Base-by-base conservation (phyloP, 1,140 invertebrate species). In the Pogonus chalceus region DNA sequence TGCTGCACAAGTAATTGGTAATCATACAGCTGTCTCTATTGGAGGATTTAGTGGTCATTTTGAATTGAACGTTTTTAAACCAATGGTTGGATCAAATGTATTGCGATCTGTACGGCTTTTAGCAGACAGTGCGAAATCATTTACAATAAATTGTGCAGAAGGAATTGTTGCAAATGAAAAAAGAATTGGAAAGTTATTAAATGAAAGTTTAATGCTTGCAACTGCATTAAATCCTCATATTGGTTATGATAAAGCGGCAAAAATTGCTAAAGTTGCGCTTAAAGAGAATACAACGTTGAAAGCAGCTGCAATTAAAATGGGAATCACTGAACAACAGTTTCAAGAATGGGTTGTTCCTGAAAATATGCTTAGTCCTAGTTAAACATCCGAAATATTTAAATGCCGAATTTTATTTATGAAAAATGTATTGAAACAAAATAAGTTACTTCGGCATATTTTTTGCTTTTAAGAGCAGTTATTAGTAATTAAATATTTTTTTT, bases 31-130 rank as follows among this genome's bases (percentile, higher is more conserved):
- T 0, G 85, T 91, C 4, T 89, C 88, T 1, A 67, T 99, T 35
- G 95, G 92, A 37, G 95, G 92, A n/a, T 87, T 87, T 56, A 96
- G 95, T 63, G 97, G 97, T 1, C 96, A 99, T 73, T 98, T 99
- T 75, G 96, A 99, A 73, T 77, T 99, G 3, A 99, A 99, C 72
- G 96, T 99, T 0, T 99, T 98, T 76, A 99, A 98, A 70, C 95
- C 97, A 0, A 78, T 99, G 74, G 98, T 99, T 50, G 91, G 97
- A 2, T 80, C 90, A n/a, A 99, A 99, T 76, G 89, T 97, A 20
- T 74, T 99, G 39, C 76, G 88, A 58, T 99, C 96, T 9, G 88
- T 94, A 18, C 78, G 91, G 31, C 74, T 99, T 1, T 72, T 99
- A 3, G 90, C 88, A 52, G 93, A 98, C 69, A 83, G 85, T 49